Evolutionary conservation across 2,888 invertebrate species (phyloP).

Genomic region (Crioceris asparagi): DNA sequence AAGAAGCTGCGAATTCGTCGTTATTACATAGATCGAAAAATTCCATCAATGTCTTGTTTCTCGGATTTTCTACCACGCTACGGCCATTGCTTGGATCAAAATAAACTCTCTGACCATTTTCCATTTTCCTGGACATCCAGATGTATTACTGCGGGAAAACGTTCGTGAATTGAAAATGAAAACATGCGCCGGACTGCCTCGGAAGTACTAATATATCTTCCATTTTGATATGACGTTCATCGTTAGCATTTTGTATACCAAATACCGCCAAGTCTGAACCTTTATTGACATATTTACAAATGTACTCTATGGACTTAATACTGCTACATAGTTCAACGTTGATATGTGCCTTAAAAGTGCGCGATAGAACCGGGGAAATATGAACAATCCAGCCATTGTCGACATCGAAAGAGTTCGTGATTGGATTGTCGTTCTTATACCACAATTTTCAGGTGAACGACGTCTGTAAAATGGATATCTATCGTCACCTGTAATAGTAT

Average conservation of each 20-base stretch:
- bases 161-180: too few relatives aligned
- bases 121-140: too few relatives aligned
- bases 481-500: not conserved
- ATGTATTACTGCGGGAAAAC: too few relatives aligned
- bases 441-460: not conserved
- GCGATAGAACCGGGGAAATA: not conserved
- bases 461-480: not conserved
- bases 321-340: not conserved
- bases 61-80: not conserved
- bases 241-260: not conserved
- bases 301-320: not conserved
- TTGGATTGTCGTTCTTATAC: too few relatives aligned
- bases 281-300: not conserved
- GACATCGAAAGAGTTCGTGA: too few relatives aligned
- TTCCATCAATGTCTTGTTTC: not conserved
- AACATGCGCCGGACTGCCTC: too few relatives aligned
- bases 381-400: not conserved
- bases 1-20: not conserved
- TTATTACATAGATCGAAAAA: not conserved
- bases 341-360: too few relatives aligned
- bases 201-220: too few relatives aligned
- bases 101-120: not conserved
- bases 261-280: not conserved
- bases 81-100: not conserved
- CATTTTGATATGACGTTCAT: too few relatives aligned